Evolutionary conservation across 2,888 invertebrate genomes (phyloP).

Genomic region (Orthosia gothica): DNA sequence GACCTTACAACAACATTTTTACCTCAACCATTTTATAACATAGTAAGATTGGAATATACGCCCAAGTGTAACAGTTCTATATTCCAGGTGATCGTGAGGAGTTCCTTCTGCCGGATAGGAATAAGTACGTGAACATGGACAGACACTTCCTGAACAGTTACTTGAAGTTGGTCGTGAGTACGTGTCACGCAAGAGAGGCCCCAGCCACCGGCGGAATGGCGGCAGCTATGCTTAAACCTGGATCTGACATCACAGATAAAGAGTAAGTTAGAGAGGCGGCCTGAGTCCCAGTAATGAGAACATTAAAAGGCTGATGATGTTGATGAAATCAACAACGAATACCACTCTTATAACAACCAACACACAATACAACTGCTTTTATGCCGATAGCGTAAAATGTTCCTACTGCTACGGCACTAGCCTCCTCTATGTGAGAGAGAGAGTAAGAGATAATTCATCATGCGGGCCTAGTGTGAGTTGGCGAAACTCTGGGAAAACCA

Average conservation of each 20-base stretch:
- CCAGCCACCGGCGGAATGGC: constrained; percentile 94
- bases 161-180: constrained; percentile 91
- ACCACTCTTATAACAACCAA: neutral
- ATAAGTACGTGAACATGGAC: constrained; percentile 93
- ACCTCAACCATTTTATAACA: neutral
- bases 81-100: constrained; percentile 89
- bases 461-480: no score
- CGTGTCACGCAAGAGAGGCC: constrained; percentile 92
- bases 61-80: neutral
- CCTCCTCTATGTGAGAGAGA: neutral
- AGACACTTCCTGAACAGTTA: constrained; percentile 93
- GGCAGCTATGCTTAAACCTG: constrained; percentile 90
- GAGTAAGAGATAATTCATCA: no score
- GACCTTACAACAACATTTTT: neutral
- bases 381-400: no score
- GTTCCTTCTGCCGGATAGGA: constrained; percentile 93
- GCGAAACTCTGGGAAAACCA: no score
- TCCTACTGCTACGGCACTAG: neutral
- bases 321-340: no score
- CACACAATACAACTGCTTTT: neutral
- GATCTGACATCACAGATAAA: constrained; percentile 76
- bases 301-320: no score
- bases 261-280: constrained; percentile 74
- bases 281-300: no score
- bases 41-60: neutral